Evolutionary conservation across 2,113 vertebrate genomes (phyloP).

Genomic region (Hippotragus niger): DNA sequence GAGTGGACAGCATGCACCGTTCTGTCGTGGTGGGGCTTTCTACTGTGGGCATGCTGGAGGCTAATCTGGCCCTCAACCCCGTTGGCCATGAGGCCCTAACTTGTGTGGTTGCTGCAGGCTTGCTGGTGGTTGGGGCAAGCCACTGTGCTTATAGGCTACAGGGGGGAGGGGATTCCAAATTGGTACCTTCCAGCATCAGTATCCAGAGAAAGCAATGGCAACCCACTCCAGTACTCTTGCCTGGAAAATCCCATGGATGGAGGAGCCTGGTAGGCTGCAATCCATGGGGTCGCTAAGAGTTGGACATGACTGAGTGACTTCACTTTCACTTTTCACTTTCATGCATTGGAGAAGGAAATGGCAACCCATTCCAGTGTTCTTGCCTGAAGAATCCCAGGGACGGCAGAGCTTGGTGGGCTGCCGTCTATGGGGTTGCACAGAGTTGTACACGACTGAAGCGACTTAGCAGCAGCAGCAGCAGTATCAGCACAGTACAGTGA

Average conservation of each 20-base stretch:
- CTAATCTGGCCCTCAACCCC: neutral
- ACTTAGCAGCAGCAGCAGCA: neutral
- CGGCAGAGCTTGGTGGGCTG: accelerated
- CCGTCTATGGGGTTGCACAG: no score
- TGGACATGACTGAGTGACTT: no score
- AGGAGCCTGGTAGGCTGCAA: no score
- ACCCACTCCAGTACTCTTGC: no score
- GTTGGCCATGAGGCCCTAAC: neutral
- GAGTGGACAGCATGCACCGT: neutral
- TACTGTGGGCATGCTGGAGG: neutral
- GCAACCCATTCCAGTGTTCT: no score
- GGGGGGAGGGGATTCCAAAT: neutral
- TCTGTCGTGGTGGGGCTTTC: neutral
- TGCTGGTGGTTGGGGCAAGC: neutral
- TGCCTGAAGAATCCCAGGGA: no score
- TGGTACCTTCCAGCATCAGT: neutral
- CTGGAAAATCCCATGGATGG: no score
- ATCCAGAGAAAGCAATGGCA: neutral
- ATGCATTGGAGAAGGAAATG: no score
- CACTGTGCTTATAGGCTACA: neutral
- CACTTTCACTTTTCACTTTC: no score
- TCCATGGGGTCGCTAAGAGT: no score
- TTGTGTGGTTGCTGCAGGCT: neutral
- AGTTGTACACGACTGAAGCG: accelerated
- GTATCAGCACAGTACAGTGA: neutral